Evolutionary conservation across 2,113 vertebrate species (phyloP).

Genomic region (Alligator sinensis): DNA sequence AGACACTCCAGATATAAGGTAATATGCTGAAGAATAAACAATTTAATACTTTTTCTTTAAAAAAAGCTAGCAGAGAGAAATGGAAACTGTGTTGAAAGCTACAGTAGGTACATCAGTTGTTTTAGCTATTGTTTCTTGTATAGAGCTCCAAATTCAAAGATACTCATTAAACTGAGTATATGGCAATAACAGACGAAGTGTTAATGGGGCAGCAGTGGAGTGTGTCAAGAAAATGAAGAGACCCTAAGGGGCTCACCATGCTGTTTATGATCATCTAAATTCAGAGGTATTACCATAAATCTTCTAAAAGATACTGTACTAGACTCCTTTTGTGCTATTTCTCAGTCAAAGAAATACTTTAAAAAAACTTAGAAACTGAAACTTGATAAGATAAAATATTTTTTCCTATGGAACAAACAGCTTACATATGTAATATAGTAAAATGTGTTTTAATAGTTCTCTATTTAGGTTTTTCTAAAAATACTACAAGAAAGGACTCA

Average conservation of each 20-base stretch:
- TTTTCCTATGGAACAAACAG: neutral
- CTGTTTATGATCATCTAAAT: slow-evolving; percentile 73
- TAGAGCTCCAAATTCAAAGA: slow-evolving; percentile 74
- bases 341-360: neutral
- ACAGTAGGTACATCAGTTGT: slow-evolving; percentile 40
- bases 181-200: slow-evolving; percentile 83
- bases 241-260: slow-evolving; percentile 81
- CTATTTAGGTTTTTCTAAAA: neutral
- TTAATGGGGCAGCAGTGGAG: slow-evolving; percentile 84
- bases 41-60: slow-evolving; percentile 12
- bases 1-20: neutral
- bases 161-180: slow-evolving; percentile 84
- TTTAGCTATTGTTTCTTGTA: slow-evolving; percentile 65
- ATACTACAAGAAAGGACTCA: neutral
- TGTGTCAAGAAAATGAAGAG: slow-evolving; percentile 83
- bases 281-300: slow-evolving; percentile 73
- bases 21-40: neutral
- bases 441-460: neutral
- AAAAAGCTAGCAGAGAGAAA: slow-evolving; percentile 16
- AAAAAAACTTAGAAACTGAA: neutral
- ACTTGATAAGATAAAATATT: neutral
- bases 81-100: slow-evolving; percentile 23
- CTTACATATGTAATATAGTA: neutral
- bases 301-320: slow-evolving; percentile 70
- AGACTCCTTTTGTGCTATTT: neutral